These are phyloP conservation scores for Babyrousa celebensis DNA, from an alignment of 2,797 vertebrate genomes.

Conservation along the genomic window DNA sequence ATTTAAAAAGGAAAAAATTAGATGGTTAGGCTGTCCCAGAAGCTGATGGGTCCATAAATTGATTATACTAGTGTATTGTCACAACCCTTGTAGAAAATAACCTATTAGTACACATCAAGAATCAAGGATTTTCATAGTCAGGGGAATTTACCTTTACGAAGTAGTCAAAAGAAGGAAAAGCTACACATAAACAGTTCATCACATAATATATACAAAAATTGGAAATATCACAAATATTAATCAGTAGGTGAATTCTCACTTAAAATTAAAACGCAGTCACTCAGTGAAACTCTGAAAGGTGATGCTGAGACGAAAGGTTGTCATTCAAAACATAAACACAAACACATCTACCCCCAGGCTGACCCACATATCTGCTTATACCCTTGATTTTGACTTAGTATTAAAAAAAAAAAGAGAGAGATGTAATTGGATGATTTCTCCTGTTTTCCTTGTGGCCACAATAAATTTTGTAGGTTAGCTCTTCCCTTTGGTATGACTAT, in stretches of 20 bases:
- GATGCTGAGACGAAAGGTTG: background rate
- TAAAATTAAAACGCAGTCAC: background rate
- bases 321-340: background rate
- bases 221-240: background rate
- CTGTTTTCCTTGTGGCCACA: background rate
- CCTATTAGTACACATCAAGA: background rate
- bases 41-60: background rate
- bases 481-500: background rate
- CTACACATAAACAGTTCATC: background rate
- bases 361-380: background rate
- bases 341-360: background rate
- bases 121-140: background rate
- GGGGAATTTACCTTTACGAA: background rate
- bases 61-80: background rate
- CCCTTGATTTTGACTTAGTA: background rate
- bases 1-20: background rate
- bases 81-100: background rate
- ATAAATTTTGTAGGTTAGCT: background rate
- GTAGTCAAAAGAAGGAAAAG: background rate
- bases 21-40: background rate
- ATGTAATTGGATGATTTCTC: background rate
- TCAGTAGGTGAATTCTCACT: background rate
- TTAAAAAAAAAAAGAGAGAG: background rate
- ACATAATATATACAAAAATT: background rate
- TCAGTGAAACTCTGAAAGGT: conserved; percentile 12